Percentiles rank a stretch among this genome's conserved stretches.
These are phyloP conservation scores for Ammodytes marinus DNA, from an alignment of 2,113 vertebrate genomes.

Conservation along the genomic window DNA sequence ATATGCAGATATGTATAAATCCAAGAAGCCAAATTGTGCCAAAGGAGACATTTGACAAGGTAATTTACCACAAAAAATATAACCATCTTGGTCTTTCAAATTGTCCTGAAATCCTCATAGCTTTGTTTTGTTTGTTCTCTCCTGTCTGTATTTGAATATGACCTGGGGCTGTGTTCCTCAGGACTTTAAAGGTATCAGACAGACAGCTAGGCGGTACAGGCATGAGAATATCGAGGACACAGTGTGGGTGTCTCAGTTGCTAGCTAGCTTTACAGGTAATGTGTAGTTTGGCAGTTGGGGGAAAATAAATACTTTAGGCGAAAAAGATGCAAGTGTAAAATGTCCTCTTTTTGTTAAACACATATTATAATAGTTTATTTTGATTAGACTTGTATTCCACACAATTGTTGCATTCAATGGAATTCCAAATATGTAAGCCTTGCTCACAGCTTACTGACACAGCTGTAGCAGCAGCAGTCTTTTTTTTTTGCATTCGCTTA, in stretches of 20 bases:
- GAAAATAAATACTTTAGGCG: background rate
- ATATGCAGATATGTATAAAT: background rate
- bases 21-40: background rate
- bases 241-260: no score
- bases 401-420: background rate
- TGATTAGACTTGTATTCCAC: background rate
- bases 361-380: background rate
- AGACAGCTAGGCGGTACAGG: background rate
- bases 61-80: background rate
- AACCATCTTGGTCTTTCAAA: background rate
- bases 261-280: background rate
- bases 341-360: no score
- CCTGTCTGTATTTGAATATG: background rate
- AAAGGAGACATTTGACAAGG: background rate
- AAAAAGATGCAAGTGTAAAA: no score
- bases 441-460: background rate
- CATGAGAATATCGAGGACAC: no score
- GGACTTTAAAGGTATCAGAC: background rate
- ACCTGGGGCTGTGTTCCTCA: background rate
- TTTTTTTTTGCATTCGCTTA: background rate
- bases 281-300: background rate
- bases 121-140: background rate
- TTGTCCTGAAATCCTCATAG: background rate
- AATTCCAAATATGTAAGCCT: background rate
- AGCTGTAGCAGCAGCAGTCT: background rate